Evolutionary conservation across 1,140 invertebrate genomes (phyloP), one percentile per base, ranked within the genome.

Genomic region (Euwallacea fornicatus): DNA sequence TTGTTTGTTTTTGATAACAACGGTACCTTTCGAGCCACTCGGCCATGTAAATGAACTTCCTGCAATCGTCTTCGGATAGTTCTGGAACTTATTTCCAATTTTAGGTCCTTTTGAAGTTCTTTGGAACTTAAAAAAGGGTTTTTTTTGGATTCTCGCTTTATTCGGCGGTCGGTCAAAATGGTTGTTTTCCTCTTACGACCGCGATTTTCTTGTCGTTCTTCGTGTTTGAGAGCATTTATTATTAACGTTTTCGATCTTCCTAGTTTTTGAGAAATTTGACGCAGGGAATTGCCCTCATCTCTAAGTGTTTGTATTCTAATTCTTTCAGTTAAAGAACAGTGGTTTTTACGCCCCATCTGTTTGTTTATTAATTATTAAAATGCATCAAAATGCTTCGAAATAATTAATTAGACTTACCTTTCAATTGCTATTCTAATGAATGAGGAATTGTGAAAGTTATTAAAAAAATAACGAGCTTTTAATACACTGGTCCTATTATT

Each of bases 81-180:
- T 33, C 46, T 50, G 46, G 1, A 50, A 50, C 46, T 50, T 50
- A 50, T 50, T 50, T 50, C 46, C 46, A 50, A 50, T 50, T 50
- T 50, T 50, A 50, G 46, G 13, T 50, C 6, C 9, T 50, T 50
- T 50, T 50, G 46, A 50, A 50, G 13, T 50, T 50, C 1, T 50
- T 50, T 50, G 13, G 9, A 50, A 6, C 1, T 50, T 2, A 11
- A 50, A 11, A 11, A 6, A 50, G 13, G 2, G 1, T 10, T 11
- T 50, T 50, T 50, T 50, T 50, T 50, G 13, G 9, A 50, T 50
- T 50, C 6, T 50, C 46, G 9, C 13, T 50, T 13, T 50, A 50
- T 13, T 50, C 6, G 46, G 6, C 46, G 6, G 46, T 50, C 46
- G 6, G 46, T 50, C 46, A 11, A 6, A 50, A 13, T 6, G 0